Evolutionary conservation across 1,140 invertebrate species (phyloP).

Genomic region (Coelopa frigida): DNA sequence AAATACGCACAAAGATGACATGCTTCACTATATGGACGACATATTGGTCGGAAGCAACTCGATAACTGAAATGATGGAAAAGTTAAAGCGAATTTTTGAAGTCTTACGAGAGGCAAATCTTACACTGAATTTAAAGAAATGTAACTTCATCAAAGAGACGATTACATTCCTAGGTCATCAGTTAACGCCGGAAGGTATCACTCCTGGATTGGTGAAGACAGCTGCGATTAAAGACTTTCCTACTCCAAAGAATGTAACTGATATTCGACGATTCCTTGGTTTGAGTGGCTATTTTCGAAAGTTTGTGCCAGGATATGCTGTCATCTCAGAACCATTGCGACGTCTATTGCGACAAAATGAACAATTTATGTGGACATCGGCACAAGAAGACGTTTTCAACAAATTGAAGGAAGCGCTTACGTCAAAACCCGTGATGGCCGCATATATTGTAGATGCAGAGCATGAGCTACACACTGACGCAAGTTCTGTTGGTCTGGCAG

Average conservation of each 20-base stretch:
- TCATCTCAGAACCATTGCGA: slow-evolving; percentile 16
- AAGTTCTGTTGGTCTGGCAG: slow-evolving; percentile 18
- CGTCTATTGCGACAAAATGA: slow-evolving; percentile 14
- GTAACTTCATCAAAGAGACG: slow-evolving; percentile 34
- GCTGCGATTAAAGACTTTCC: slow-evolving; percentile 12
- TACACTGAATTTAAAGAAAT: slow-evolving; percentile 46
- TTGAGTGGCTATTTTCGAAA: slow-evolving; percentile 24
- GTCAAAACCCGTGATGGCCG: slow-evolving; percentile 2
- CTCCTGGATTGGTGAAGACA: slow-evolving; percentile 16
- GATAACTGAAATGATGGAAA: slow-evolving; percentile 4
- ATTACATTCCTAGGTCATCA: slow-evolving; percentile 11
- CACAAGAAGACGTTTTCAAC: slow-evolving; percentile 21
- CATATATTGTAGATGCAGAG: not conserved
- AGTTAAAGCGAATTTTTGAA: not conserved
- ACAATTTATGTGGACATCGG: slow-evolving; percentile 24
- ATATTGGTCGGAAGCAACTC: slow-evolving; percentile 6
- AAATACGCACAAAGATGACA: not conserved
- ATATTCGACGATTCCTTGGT: slow-evolving; percentile 11
- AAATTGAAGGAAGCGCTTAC: slow-evolving; percentile 28
- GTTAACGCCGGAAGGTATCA: slow-evolving; percentile 5
- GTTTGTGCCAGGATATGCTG: slow-evolving; percentile 21
- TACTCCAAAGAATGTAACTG: slow-evolving; percentile 2
- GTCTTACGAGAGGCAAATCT: slow-evolving; percentile 20
- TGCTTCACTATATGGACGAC: slow-evolving; percentile 1
- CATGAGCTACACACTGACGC: slow-evolving; percentile 37